Base-by-base conservation (phyloP, 2,888 invertebrate genomes). In the Polydrusus tereticollis region DNA sequence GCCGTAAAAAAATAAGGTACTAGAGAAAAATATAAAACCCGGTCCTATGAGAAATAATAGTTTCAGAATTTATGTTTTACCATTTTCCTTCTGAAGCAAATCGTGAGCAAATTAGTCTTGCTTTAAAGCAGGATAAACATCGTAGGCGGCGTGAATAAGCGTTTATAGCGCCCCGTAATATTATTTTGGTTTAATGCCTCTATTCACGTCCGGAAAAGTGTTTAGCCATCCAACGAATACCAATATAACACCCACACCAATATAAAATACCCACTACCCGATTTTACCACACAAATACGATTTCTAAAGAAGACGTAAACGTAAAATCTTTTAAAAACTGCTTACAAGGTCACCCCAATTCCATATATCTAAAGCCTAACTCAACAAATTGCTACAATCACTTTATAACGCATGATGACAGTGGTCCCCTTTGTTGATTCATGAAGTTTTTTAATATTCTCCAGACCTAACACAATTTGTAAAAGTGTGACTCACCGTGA, bases 401-500 rank as follows among this genome's bases (percentile, higher is more conserved):
- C n/a, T n/a, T n/a, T n/a, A n/a, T n/a, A n/a, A n/a, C n/a, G n/a
- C n/a, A n/a, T n/a, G n/a, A n/a, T n/a, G n/a, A n/a, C n/a, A n/a
- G n/a, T n/a, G n/a, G n/a, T n/a, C n/a, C n/a, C n/a, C n/a, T n/a
- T n/a, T n/a, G n/a, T n/a, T n/a, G n/a, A n/a, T n/a, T n/a, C n/a
- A n/a, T n/a, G n/a, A n/a, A n/a, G n/a, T n/a, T n/a, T n/a, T n/a
- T n/a, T n/a, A n/a, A n/a, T n/a, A n/a, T n/a, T n/a, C n/a, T n/a
- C n/a, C n/a, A n/a, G n/a, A n/a, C n/a, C n/a, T n/a, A n/a, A n/a
- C n/a, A n/a, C n/a, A 41, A 16, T 16, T 16, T 16, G 16, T 5
- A 16, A 38, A 38, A 38, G 6, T 14, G 10, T 33, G 29, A 82
- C 86, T 85, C 76, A 86, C 86, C 86, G 77, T 86, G 85, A 59